Base-by-base conservation (phyloP, 2,888 invertebrate species). In the Catocala nupta region DNA sequence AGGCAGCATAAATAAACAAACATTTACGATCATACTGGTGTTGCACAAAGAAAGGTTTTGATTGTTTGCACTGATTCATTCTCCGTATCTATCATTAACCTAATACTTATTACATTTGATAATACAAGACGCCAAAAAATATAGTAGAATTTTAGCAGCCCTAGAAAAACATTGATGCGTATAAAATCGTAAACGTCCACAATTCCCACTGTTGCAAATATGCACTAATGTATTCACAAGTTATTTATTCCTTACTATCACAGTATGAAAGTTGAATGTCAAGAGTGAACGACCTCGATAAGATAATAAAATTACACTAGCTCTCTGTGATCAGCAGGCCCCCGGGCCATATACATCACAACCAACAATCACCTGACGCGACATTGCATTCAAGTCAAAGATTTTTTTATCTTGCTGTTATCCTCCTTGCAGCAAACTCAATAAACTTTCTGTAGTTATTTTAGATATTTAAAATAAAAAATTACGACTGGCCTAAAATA, bases 281-380 rank as follows among this genome's bases (percentile, higher is more conserved):
- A 92, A 89, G 78, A 76, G 92, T 93, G 85, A 93, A 93, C 80
- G 90, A 89, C 88, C 91, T 84, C 81, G 89, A 86, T 89, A 90
- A 90, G 90, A 92, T 92, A 90, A 84, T 70, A 58, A 71, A 81
- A 82, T 79, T 81, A 85, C 77, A 80, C 75, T 75, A 74, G 75
- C 80, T 76, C 74, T 80, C 79, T 84, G 81, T 81, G 85, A 86
- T 82, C 81, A 79, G 71, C 76, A 77, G 77, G 72, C 62, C 77
- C 63, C 68, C 67, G 70, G 63, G 65, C 71, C 68, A 69, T 78
- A 81, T 79, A 47, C 47, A 3, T 47, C 51, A 63, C 39, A 53
- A 54, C 16, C 5, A 12, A 51, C 34, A 16, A 11, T 16, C 43
- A 53, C 55, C 62, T 53, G 16, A 25, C 8, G 16, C 16, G 13